phyloP scores from a whole-genome alignment of 2,888 invertebrate species.

The Drosophila basisetae region DNA sequence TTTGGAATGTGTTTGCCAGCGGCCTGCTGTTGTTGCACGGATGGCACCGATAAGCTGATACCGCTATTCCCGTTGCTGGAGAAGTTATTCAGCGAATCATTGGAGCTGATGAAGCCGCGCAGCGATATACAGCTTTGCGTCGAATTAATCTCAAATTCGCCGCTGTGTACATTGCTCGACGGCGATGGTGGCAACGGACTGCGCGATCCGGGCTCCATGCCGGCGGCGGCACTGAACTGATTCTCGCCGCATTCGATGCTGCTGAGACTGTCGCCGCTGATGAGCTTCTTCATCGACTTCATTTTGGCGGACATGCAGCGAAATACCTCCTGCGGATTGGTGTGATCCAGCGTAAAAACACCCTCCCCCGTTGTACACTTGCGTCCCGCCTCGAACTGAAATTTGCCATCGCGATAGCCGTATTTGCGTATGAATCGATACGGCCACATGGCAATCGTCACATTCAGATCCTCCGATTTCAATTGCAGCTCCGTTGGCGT shows the following conservation, averaged over 20 bases:
- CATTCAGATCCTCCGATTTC: conserved; percentile 88
- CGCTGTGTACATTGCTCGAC: conserved; percentile 77
- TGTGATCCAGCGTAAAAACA: conserved; percentile 92
- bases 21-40: conserved; percentile 19
- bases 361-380: conserved; percentile 95
- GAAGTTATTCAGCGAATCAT: conserved; percentile 83
- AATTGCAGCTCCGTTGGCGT: conserved; percentile 92
- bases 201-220: conserved; percentile 92
- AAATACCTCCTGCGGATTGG: conserved; percentile 93
- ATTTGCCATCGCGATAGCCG: conserved; percentile 94
- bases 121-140: conserved; percentile 83
- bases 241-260: conserved; percentile 90
- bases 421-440: conserved; percentile 93
- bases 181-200: conserved; percentile 91
- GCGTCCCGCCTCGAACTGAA: conserved; percentile 94
- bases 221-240: conserved; percentile 90
- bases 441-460: conserved; percentile 91
- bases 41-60: conserved; percentile 41
- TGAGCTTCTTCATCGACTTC: conserved; percentile 94
- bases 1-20: conserved; percentile 82
- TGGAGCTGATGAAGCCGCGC: conserved; percentile 83
- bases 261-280: conserved; percentile 89
- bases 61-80: conserved; percentile 61
- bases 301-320: conserved; percentile 93
- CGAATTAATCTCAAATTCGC: conserved; percentile 83